These are phyloP conservation scores for Myotis pilosus DNA, from an alignment of 2,797 vertebrate genomes.

Conservation along the genomic window DNA sequence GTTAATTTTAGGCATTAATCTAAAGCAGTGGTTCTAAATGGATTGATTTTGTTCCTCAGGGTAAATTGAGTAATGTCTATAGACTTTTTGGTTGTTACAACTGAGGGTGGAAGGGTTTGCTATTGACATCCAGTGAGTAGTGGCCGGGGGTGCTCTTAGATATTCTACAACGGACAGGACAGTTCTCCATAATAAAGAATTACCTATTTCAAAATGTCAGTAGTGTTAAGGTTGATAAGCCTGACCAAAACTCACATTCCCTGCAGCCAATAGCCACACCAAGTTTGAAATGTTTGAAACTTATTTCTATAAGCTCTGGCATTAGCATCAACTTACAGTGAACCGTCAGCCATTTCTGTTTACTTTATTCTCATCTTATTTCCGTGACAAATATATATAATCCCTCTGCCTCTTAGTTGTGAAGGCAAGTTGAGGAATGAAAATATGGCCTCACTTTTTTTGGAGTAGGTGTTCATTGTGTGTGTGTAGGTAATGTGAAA, in stretches of 20 bases:
- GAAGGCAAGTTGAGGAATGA: neutral
- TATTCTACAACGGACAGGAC: neutral
- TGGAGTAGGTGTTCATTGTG: neutral
- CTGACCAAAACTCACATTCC: neutral
- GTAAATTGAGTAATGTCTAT: neutral
- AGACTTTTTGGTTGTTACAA: neutral
- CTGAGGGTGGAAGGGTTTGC: fast-evolving
- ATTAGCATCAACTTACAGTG: neutral
- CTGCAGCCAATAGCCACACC: neutral
- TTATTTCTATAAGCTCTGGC: neutral
- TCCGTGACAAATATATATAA: neutral
- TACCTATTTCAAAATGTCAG: neutral
- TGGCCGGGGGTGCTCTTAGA: neutral
- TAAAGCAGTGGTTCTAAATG: neutral
- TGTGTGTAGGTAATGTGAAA: neutral
- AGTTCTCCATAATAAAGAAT: neutral
- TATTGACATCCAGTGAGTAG: neutral
- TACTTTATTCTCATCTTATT: neutral
- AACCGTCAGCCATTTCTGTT: neutral
- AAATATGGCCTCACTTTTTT: neutral
- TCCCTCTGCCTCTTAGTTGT: neutral
- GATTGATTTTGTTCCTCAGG: neutral
- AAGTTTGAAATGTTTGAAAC: neutral
- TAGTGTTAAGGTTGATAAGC: neutral
- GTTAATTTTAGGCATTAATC: neutral